These are phyloP conservation scores for Bactericera cockerelli DNA, from an alignment of 1,140 invertebrate genomes.

Conservation along the genomic window DNA sequence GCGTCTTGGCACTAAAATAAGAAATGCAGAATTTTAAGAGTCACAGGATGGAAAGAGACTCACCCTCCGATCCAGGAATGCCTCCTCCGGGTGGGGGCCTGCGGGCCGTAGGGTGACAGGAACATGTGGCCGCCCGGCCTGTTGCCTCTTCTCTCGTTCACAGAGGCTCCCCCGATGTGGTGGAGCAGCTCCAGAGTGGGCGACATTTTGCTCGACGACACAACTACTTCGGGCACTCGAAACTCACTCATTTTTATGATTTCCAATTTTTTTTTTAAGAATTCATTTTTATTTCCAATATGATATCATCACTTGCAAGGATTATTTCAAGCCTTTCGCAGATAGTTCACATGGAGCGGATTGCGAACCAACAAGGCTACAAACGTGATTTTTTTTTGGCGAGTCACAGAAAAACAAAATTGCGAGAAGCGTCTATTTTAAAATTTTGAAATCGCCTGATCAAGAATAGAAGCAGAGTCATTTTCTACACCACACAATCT, in stretches of 20 bases:
- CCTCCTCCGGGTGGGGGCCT: constrained; percentile 16
- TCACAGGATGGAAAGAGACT: too few relatives aligned
- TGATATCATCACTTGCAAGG: too few relatives aligned
- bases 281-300: not conserved
- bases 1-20: too few relatives aligned
- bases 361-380: too few relatives aligned
- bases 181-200: constrained; percentile 5
- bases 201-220: not conserved
- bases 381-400: too few relatives aligned
- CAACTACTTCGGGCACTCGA: constrained; percentile 10
- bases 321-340: not conserved
- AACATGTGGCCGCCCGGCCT: constrained; percentile 8
- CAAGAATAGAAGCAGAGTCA: too few relatives aligned
- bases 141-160: not conserved
- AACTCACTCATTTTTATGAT: constrained; percentile 14
- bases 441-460: too few relatives aligned
- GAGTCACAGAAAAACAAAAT: too few relatives aligned
- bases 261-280: not conserved
- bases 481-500: too few relatives aligned
- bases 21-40: too few relatives aligned
- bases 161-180: not conserved
- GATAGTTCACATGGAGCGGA: constrained; percentile 4
- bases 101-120: constrained; percentile 16
- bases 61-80: constrained; percentile 23
- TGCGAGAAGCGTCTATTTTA: too few relatives aligned